Evolutionary conservation across 1,140 invertebrate species (phyloP), one percentile per base, ranked within the genome.

Genomic region (Goniozus legneri): DNA sequence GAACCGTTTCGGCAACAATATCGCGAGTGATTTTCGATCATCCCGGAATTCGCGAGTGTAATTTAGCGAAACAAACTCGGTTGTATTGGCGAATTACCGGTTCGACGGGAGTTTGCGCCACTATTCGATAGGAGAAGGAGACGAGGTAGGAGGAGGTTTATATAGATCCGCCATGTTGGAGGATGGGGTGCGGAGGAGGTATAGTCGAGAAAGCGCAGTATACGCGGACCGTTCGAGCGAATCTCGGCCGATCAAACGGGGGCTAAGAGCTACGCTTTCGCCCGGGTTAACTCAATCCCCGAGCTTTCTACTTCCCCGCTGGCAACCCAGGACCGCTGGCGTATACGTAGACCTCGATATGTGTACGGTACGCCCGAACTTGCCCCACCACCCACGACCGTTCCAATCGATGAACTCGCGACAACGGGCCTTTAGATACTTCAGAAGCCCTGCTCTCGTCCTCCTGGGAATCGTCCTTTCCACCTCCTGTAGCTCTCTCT

Each of bases 211-310:
- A n/a, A n/a, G n/a, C n/a, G n/a, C n/a, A n/a, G n/a, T n/a, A n/a
- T n/a, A 64, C 64, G 51, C 37, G 60, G 63, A 65, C 65, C 71
- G 67, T 72, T 75, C 62, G 65, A 70, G 70, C 71, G 71, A 72
- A 74, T 74, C 71, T 74, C 24, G 69, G 59, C 67, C 69, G 73
- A 75, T 75, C 73, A 75, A 75, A 74, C 73, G 71, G 65, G 60
- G 62, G 65, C 67, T 73, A 74, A 75, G 67, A 73, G 71, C 67
- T 53, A 49, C 62, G 71, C 69, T 72, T 71, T 71, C 64, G 65
- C 64, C 63, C 62, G 67, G 64, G 66, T 67, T 75, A 74, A 75
- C 70, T 73, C 66, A 60, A 73, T 73, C 61, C 57, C 54, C 54
- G 53, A 50, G 55, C 62, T 67, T 62, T 62, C 58, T 58, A 47